These are phyloP conservation scores for Schizotus pectinicornis DNA, from an alignment of 2,888 invertebrate genomes.

Conservation along the genomic window DNA sequence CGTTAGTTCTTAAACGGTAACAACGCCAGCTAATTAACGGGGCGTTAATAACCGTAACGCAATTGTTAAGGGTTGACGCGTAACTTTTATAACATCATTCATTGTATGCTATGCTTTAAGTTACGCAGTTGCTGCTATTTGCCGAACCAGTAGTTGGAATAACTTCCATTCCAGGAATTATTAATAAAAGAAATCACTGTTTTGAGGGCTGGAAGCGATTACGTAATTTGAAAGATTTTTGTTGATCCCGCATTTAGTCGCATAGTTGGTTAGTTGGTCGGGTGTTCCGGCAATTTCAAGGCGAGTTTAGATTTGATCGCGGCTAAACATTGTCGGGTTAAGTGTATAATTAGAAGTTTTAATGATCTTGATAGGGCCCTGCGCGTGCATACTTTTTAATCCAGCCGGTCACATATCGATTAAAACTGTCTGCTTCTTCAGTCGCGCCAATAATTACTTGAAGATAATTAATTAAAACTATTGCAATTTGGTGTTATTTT, in stretches of 20 bases:
- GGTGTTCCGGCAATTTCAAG: conserved; percentile 16
- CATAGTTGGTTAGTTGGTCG: conserved; percentile 20
- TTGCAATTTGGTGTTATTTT: conserved; percentile 28
- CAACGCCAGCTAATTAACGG: conserved; percentile 3
- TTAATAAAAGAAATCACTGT: no score
- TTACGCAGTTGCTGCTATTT: no score
- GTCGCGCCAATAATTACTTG: conserved; percentile 6
- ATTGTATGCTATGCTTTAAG: no score
- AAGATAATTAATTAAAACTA: conserved; percentile 1
- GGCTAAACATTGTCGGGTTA: conserved; percentile 30
- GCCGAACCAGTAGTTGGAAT: no score
- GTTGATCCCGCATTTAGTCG: no score
- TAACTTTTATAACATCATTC: no score
- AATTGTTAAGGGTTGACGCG: neutral
- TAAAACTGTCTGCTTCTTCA: conserved; percentile 5
- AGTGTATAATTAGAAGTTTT: conserved; percentile 33
- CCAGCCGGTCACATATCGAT: conserved; percentile 28
- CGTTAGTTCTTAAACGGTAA: neutral
- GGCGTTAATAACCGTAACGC: conserved; percentile 1
- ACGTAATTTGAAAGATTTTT: no score
- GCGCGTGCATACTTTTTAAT: conserved; percentile 26
- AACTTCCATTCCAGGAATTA: no score
- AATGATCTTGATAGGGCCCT: conserved; percentile 29
- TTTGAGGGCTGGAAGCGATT: no score
- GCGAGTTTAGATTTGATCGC: conserved; percentile 29